phyloP scores from a whole-genome alignment of 1,140 invertebrate genomes.

The Euborellia annulipes region DNA sequence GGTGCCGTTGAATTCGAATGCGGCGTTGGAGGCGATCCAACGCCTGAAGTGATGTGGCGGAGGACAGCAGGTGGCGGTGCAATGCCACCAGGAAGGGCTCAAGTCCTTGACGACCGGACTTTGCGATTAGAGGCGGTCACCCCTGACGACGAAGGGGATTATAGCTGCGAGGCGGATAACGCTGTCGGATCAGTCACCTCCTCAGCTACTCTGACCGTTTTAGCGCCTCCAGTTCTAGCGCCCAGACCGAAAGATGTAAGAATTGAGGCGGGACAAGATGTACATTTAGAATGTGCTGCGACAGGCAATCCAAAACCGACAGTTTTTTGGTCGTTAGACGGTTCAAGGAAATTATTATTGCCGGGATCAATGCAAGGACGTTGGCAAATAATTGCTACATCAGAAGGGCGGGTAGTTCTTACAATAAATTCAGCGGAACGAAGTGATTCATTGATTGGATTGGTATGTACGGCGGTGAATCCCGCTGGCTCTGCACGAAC shows the following conservation, averaged over 20 bases:
- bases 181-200: conserved; percentile 66
- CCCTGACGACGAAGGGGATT: conserved; percentile 71
- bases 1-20: conserved; percentile 67
- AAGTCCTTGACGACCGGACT: conserved; percentile 60
- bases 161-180: conserved; percentile 82
- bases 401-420: no score
- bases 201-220: conserved; percentile 63
- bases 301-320: conserved; percentile 50
- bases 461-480: conserved; percentile 69
- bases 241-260: conserved; percentile 45
- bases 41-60: conserved; percentile 54
- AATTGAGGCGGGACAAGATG: conserved; percentile 43
- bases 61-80: conserved; percentile 47
- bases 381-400: conserved; percentile 35
- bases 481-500: conserved; percentile 59
- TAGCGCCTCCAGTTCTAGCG: conserved; percentile 47
- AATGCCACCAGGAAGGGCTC: conserved; percentile 53
- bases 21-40: conserved; percentile 53
- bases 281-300: conserved; percentile 49
- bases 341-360: conserved; percentile 50
- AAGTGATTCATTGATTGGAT: conserved; percentile 40
- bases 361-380: conserved; percentile 42
- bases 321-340: conserved; percentile 63
- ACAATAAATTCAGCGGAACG: no score
- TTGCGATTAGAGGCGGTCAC: conserved; percentile 56